Percentiles rank a stretch among this genome's conserved stretches.
These are phyloP conservation scores for Peromyscus aztecus DNA, from an alignment of 2,797 vertebrate species.

Conservation along the genomic window DNA sequence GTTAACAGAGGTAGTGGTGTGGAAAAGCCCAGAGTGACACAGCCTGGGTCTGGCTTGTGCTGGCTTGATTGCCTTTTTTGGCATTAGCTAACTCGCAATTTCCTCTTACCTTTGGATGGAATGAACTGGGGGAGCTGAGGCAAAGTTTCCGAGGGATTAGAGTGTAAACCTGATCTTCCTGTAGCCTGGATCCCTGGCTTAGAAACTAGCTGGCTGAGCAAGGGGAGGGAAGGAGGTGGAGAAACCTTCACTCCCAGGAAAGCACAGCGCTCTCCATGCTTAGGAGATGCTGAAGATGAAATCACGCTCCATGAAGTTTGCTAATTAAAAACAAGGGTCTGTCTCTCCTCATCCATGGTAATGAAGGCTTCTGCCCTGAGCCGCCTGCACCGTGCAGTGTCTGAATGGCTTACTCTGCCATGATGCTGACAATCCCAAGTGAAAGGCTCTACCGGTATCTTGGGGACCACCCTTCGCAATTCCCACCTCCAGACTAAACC, in stretches of 20 bases:
- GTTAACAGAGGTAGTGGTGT: slow-evolving; percentile 67
- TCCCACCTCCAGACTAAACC: slow-evolving; percentile 61
- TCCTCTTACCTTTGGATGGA: slow-evolving; percentile 68
- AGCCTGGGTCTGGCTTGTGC: not conserved
- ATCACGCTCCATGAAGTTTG: not conserved
- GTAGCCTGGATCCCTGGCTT: not conserved
- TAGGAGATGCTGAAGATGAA: not conserved
- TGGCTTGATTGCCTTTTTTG: slow-evolving; percentile 42
- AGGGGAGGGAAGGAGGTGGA: not conserved
- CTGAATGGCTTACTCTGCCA: not conserved
- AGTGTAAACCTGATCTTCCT: slow-evolving; percentile 64
- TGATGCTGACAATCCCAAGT: not conserved
- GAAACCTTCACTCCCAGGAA: rapidly evolving
- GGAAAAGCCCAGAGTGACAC: slow-evolving; percentile 54
- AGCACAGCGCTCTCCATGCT: not conserved
- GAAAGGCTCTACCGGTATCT: not conserved
- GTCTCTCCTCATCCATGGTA: not conserved
- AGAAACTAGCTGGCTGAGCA: not conserved
- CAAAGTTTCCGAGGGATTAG: slow-evolving; percentile 75
- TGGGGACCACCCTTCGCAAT: slow-evolving; percentile 17
- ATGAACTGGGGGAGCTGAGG: slow-evolving; percentile 52
- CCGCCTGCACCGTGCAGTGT: not conserved
- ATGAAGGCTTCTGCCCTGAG: not conserved
- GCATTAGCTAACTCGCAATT: slow-evolving; percentile 61
- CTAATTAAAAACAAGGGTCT: not conserved